phyloP scores from a whole-genome alignment of 2,797 vertebrate species.

The Microcaecilia unicolor region DNA sequence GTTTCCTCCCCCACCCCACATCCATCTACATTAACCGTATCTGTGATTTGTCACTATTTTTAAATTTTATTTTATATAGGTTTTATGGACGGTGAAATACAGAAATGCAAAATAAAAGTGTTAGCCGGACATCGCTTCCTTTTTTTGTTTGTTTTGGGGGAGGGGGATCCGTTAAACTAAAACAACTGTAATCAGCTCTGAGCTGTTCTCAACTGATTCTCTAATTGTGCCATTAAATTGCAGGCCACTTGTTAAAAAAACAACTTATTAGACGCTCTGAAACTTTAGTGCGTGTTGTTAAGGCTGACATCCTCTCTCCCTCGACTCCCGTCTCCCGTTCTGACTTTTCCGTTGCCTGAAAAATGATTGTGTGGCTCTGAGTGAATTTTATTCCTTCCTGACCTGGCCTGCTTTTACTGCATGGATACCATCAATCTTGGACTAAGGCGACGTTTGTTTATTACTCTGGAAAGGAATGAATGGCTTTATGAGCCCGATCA shows the following conservation, averaged over 20 bases:
- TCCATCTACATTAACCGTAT: too few species aligned
- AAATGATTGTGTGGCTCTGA: constrained; percentile 73
- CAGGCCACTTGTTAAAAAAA: constrained; percentile 27
- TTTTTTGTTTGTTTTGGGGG: too few species aligned
- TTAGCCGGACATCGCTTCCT: too few species aligned
- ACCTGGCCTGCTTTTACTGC: constrained; percentile 64
- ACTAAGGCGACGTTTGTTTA: constrained; percentile 91
- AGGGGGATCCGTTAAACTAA: too few species aligned
- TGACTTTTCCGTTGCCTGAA: constrained; percentile 70
- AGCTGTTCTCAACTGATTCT: not conserved
- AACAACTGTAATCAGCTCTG: too few species aligned
- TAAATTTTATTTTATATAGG: too few species aligned
- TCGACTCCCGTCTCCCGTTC: constrained; percentile 61
- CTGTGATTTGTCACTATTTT: too few species aligned
- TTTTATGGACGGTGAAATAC: too few species aligned
- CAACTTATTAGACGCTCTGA: constrained; percentile 18
- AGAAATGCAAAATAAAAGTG: too few species aligned
- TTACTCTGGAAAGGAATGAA: constrained; percentile 69
- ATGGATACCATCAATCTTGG: constrained; percentile 77
- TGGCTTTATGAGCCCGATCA: constrained; percentile 63
- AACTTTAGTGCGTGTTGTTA: constrained; percentile 20
- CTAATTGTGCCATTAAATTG: constrained; percentile 24
- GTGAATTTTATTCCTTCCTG: constrained; percentile 86
- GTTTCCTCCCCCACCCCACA: too few species aligned
- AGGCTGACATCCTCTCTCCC: constrained; percentile 63